Percentiles rank a stretch among this genome's conserved stretches.
Conservation (phyloP, 2,113 vertebrate species). For the Rostratula benghalensis region DNA sequence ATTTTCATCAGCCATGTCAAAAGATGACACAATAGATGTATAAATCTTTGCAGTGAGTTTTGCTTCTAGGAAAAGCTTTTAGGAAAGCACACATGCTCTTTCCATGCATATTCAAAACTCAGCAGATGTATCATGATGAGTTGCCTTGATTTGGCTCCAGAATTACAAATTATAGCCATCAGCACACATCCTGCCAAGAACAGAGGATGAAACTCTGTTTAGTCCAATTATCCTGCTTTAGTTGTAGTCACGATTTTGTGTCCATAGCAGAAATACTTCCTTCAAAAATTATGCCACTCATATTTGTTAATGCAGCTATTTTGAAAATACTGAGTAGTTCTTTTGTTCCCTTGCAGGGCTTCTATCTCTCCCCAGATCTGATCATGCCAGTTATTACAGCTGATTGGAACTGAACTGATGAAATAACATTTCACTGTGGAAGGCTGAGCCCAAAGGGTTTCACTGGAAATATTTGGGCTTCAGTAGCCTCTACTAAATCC, state of each 20-base stretch:
- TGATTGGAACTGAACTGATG: neutral
- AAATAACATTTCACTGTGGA: neutral
- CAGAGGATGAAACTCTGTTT: neutral
- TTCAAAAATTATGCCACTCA: neutral
- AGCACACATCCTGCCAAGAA: slow-evolving; percentile 27
- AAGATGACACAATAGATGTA: neutral
- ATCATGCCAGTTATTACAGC: neutral
- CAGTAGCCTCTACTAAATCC: neutral
- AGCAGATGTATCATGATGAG: slow-evolving; percentile 40
- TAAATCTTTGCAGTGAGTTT: slow-evolving; percentile 20
- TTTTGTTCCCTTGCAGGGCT: neutral
- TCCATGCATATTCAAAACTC: slow-evolving; percentile 28
- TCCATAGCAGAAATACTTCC: neutral
- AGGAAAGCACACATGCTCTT: neutral
- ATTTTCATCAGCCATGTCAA: neutral
- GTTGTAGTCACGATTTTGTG: neutral
- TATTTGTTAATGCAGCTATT: neutral
- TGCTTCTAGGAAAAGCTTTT: slow-evolving; percentile 57
- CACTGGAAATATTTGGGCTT: neutral
- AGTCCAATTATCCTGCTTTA: neutral
- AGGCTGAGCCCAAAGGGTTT: neutral
- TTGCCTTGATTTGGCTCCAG: slow-evolving; percentile 45
- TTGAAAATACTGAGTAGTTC: neutral
- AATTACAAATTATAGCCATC: slow-evolving; percentile 55
- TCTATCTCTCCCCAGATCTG: neutral